Percentiles rank a stretch among this genome's conserved stretches.
Conservation (phyloP, 2,888 invertebrate genomes). For the Lithophane leautieri region DNA sequence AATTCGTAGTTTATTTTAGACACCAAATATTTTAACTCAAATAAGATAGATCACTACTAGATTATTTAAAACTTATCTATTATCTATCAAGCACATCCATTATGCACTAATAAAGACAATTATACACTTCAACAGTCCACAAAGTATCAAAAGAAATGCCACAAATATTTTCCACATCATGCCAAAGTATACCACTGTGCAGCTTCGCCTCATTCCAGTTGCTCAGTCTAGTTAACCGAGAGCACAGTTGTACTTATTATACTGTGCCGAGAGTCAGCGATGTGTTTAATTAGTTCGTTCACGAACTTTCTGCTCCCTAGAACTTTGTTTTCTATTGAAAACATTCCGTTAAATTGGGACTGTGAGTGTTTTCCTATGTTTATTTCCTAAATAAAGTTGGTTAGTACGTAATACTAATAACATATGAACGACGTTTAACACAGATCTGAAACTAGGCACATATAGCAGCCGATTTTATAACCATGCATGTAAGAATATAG, state of each 20-base stretch:
- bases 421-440: not conserved
- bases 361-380: not conserved
- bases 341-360: not conserved
- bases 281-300: conserved; percentile 51
- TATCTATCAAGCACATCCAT: not conserved
- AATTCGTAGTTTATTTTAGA: no score
- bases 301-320: conserved; percentile 23
- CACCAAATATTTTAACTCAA: not conserved
- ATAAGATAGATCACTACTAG: not conserved
- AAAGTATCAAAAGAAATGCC: not conserved
- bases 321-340: conserved; percentile 33
- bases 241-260: not conserved
- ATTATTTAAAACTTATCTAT: not conserved
- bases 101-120: not conserved
- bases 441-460: not conserved
- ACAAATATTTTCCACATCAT: not conserved
- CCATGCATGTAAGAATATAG: not conserved
- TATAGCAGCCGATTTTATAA: not conserved
- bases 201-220: conserved; percentile 9
- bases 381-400: not conserved
- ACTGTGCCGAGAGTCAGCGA: conserved; percentile 12
- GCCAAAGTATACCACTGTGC: conserved; percentile 21
- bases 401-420: not conserved
- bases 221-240: conserved; percentile 22
- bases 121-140: not conserved